Conservation (phyloP, 92 coral and sea anemone genomes). For the Heteractis magnifica region DNA sequence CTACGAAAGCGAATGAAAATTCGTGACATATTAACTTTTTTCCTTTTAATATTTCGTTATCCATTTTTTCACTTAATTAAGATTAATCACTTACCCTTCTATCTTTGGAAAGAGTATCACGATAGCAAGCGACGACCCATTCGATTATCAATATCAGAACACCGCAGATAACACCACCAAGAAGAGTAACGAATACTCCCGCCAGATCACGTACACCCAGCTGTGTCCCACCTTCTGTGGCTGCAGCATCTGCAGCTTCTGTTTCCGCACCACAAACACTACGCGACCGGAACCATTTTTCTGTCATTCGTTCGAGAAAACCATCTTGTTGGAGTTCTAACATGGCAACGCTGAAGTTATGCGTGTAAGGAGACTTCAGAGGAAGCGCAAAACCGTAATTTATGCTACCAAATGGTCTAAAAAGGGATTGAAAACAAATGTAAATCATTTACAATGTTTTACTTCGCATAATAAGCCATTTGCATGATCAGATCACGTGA, state of each 20-base stretch:
- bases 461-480: no score
- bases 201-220: constrained; percentile 67
- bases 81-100: constrained; percentile 46
- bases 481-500: no score
- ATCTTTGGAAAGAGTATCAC: constrained; percentile 65
- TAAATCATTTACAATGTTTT: no score
- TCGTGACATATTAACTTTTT: no score
- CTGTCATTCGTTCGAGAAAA: constrained; percentile 65
- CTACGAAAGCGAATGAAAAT: no score
- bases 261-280: constrained; percentile 79
- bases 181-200: constrained; percentile 72
- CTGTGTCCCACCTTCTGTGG: constrained; percentile 76
- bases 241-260: constrained; percentile 68
- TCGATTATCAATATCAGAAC: constrained; percentile 54
- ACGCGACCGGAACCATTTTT: constrained; percentile 82
- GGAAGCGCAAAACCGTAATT: constrained; percentile 84
- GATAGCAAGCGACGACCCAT: constrained; percentile 69
- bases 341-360: constrained; percentile 83
- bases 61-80: no score
- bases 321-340: constrained; percentile 82
- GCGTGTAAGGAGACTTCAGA: constrained; percentile 77
- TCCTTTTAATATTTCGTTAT: no score
- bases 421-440: neutral
- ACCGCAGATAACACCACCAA: constrained; percentile 69
- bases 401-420: constrained; percentile 71